A percentile compares a stretch with the other conserved stretches of the same genome.
Conservation (phyloP, 2,113 vertebrate species). For the Mus spicilegus region DNA sequence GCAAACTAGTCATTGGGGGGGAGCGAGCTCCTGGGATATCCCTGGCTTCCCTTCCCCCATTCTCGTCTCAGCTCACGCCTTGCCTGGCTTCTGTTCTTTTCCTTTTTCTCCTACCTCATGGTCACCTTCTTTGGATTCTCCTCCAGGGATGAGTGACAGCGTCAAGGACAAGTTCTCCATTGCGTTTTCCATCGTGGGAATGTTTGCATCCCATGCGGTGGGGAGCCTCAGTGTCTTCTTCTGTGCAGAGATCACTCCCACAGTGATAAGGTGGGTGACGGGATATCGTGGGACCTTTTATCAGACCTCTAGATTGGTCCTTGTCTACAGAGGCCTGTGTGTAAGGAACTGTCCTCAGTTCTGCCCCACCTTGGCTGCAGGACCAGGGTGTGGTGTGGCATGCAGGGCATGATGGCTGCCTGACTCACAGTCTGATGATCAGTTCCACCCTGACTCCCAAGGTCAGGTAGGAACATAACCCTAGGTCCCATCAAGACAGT, state of each 20-base stretch:
- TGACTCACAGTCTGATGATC: background rate
- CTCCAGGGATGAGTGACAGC: constrained; percentile 93
- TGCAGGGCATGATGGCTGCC: background rate
- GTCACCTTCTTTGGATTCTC: background rate
- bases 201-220: constrained; percentile 98
- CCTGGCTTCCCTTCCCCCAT: background rate
- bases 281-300: fast-evolving
- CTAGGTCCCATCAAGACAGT: background rate
- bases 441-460: background rate
- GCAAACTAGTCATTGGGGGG: background rate
- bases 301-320: background rate
- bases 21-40: background rate
- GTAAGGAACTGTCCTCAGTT: background rate
- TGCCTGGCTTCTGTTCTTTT: background rate
- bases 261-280: constrained; percentile 94
- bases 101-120: background rate
- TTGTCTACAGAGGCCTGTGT: background rate
- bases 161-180: constrained; percentile 97
- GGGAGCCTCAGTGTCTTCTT: constrained; percentile 98
- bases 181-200: constrained; percentile 97
- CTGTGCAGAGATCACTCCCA: constrained; percentile 98
- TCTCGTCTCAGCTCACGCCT: background rate
- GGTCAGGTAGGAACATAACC: background rate
- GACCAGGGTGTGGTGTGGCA: background rate
- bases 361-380: background rate